Base-by-base conservation (phyloP, 2,113 vertebrate species). In the Heliornis fulica region DNA sequence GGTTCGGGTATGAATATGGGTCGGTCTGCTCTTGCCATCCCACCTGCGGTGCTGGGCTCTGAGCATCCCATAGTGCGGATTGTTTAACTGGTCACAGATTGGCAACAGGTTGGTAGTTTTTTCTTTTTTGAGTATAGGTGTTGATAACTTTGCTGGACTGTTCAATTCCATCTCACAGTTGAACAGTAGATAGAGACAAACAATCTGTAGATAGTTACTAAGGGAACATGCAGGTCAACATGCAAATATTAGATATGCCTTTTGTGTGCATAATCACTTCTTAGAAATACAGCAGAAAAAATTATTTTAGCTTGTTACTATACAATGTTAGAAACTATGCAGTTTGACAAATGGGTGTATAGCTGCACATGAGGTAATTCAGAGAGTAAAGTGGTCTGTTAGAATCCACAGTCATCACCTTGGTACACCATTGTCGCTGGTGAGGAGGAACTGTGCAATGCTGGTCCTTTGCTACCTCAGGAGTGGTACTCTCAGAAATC, bases 391-490 rank as follows among this genome's bases (percentile, higher is more conserved):
- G 14, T n/a, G 23, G 15, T 75, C 10, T 46, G 26, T 82, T 64
- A 22, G 63, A 72, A 65, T 4, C 1, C 14, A 11, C 11, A 21
- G 72, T 50, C 51, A 71, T 23, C 40, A 40, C 15, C 36, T 87
- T 40, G 32, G 0, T 28, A 13, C 3, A 9, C 3, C 23, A 1
- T 4, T 54, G 28, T 29, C 76, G 28, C 34, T 59, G 28, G 41
- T 83, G 61, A 90, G 57, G 23, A 64, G 28, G 31, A 74, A 19
- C 40, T n/a, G 29, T 41, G 36, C 21, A 17, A 2, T 16, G 74
- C 34, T 0, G 0, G 40, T 60, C 28, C 7, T 6, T 64, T 23
- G 9, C 36, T 50, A 12, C 10, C 15, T 54, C 54, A 43, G 78
- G 29, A 61, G 25, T 7, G 19, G 56, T 40, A 9, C 21, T 56